Conservation (phyloP, 23 tunicate species). For the Styela plicata region DNA sequence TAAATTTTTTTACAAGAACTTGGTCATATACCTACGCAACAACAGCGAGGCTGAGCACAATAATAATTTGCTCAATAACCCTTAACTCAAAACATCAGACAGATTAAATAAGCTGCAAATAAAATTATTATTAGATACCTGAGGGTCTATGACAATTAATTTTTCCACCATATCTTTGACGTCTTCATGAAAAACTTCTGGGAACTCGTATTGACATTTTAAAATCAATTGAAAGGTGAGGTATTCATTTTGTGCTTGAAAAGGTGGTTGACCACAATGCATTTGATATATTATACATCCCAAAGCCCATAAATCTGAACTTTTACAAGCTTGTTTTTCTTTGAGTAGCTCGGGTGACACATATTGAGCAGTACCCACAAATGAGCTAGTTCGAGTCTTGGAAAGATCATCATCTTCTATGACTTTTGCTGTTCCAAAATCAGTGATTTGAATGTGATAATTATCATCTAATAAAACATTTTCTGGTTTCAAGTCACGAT, state of each 20-base stretch:
- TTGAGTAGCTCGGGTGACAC: conserved; percentile 93
- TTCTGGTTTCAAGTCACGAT: conserved; percentile 91
- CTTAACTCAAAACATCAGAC: no score
- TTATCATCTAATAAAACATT: conserved; percentile 79
- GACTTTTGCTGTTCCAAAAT: conserved; percentile 92
- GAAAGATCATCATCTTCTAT: conserved; percentile 31
- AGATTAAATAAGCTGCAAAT: no score
- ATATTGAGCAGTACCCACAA: conserved; percentile 98
- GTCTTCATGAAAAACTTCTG: conserved; percentile 53
- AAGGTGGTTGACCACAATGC: conserved; percentile 83
- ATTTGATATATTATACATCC: conserved; percentile 91
- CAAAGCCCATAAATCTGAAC: conserved; percentile 94
- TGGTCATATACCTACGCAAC: no score
- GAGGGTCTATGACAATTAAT: conserved; percentile 74
- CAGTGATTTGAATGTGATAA: conserved; percentile 87
- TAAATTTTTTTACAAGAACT: no score
- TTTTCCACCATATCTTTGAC: conserved; percentile 55
- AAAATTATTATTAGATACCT: no score
- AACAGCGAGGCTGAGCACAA: no score
- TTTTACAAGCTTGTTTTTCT: conserved; percentile 79
- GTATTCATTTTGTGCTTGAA: conserved; percentile 89
- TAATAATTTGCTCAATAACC: no score
- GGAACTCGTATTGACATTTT: conserved; percentile 66
- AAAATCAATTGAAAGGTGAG: conserved; percentile 76
- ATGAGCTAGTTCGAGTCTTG: conserved; percentile 37